These are phyloP conservation scores for Drosophila parvula DNA, from an alignment of 1,140 invertebrate genomes.

Conservation along the genomic window DNA sequence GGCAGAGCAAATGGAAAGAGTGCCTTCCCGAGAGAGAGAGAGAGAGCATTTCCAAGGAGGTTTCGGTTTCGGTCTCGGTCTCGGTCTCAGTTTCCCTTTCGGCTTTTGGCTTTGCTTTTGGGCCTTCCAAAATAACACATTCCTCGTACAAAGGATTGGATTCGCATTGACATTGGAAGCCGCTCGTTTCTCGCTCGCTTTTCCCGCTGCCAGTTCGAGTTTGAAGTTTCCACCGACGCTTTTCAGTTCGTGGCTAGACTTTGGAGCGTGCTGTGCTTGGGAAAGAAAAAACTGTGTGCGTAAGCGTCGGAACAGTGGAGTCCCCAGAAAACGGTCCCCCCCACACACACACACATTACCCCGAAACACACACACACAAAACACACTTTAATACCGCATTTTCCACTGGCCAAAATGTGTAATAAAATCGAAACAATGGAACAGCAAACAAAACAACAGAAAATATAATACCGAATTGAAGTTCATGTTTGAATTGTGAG, in stretches of 20 bases:
- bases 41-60: conserved; percentile 58
- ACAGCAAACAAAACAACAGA: conserved; percentile 42
- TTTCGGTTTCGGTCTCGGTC: conserved; percentile 7
- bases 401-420: conserved; percentile 38
- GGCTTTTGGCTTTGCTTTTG: conserved; percentile 11
- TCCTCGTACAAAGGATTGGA: conserved; percentile 70
- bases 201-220: conserved; percentile 52
- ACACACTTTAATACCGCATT: conserved; percentile 20
- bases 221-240: conserved; percentile 45
- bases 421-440: conserved; percentile 49
- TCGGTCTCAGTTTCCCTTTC: conserved; percentile 9
- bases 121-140: conserved; percentile 79
- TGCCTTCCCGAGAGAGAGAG: conserved; percentile 24
- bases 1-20: not conserved
- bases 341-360: not conserved
- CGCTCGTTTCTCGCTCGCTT: conserved; percentile 53
- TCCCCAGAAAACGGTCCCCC: conserved; percentile 26
- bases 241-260: conserved; percentile 80
- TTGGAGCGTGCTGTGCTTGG: conserved; percentile 80
- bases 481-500: conserved; percentile 47
- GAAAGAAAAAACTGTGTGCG: conserved; percentile 53
- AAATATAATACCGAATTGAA: conserved; percentile 42
- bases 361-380: conserved; percentile 2
- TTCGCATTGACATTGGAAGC: conserved; percentile 65
- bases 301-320: conserved; percentile 50